Evolutionary conservation across 2,888 invertebrate species (phyloP).

Genomic region (Drosophila antonietae): DNA sequence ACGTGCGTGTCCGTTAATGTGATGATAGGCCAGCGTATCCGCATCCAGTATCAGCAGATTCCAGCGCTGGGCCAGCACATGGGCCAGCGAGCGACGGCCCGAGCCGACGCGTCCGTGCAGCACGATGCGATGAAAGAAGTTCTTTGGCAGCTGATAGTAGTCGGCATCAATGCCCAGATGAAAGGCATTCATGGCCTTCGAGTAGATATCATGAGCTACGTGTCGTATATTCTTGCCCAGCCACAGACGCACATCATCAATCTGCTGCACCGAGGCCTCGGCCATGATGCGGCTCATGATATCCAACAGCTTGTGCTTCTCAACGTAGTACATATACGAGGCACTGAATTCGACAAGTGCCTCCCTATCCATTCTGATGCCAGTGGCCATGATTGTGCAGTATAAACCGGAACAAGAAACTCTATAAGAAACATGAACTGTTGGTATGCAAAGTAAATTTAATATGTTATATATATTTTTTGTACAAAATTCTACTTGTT

Average conservation of each 20-base stretch:
- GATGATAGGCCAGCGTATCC: conserved; percentile 70
- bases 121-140: conserved; percentile 85
- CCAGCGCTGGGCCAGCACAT: conserved; percentile 85
- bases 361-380: conserved; percentile 47
- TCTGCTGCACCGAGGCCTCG: conserved; percentile 60
- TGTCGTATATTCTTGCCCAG: conserved; percentile 70
- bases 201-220: conserved; percentile 73
- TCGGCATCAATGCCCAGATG: conserved; percentile 49
- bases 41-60: conserved; percentile 85
- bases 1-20: conserved; percentile 56
- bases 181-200: conserved; percentile 62
- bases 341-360: conserved; percentile 72
- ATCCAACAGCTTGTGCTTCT: conserved; percentile 81
- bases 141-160: conserved; percentile 64
- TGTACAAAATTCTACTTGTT: not conserved
- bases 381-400: conserved; percentile 54
- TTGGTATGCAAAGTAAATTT: not conserved
- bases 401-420: not conserved
- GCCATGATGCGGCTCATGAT: conserved; percentile 74
- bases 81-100: conserved; percentile 86
- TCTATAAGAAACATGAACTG: not conserved
- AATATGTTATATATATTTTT: not conserved
- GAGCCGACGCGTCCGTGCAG: conserved; percentile 87
- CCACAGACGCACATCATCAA: conserved; percentile 69
- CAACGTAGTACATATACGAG: conserved; percentile 80